phyloP scores from a whole-genome alignment of 2,797 vertebrate species.

The Dallia pectoralis region DNA sequence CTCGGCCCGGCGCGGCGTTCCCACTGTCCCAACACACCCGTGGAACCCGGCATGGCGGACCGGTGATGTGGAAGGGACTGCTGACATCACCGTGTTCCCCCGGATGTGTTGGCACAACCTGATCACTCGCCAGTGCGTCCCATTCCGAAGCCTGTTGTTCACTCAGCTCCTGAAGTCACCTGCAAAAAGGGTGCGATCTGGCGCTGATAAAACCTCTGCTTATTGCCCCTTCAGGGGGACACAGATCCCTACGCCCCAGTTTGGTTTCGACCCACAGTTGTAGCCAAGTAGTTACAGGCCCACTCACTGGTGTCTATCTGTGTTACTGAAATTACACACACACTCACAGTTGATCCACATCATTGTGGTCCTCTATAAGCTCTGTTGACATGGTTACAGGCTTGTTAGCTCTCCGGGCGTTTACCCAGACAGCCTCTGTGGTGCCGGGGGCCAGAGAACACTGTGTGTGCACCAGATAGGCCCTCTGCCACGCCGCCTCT shows the following conservation, averaged over 20 bases:
- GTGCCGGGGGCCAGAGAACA: slow-evolving; percentile 46
- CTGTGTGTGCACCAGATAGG: slow-evolving; percentile 52
- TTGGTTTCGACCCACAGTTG: slow-evolving; percentile 3
- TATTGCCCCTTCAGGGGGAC: slow-evolving; percentile 2
- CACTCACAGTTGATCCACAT: slow-evolving; percentile 23
- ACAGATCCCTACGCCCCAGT: background rate
- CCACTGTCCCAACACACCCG: background rate
- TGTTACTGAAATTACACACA: background rate
- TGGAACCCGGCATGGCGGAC: background rate
- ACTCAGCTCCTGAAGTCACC: slow-evolving; percentile 7
- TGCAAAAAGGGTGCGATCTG: slow-evolving; percentile 29
- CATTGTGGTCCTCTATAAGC: slow-evolving; percentile 31
- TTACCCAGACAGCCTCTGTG: slow-evolving; percentile 42
- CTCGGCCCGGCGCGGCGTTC: too few species aligned
- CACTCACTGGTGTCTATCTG: too few species aligned
- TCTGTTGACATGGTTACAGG: slow-evolving; percentile 1
- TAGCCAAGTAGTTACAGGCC: background rate
- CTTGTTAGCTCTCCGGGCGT: slow-evolving; percentile 32
- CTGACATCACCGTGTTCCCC: slow-evolving; percentile 4
- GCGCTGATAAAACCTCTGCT: slow-evolving; percentile 12
- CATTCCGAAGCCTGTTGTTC: slow-evolving; percentile 12
- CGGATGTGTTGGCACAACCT: background rate
- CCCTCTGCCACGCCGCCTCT: background rate
- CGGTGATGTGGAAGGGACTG: slow-evolving; percentile 6
- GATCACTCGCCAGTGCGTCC: background rate